Base-by-base conservation (phyloP, 1,140 invertebrate species). In the Manduca sexta region DNA sequence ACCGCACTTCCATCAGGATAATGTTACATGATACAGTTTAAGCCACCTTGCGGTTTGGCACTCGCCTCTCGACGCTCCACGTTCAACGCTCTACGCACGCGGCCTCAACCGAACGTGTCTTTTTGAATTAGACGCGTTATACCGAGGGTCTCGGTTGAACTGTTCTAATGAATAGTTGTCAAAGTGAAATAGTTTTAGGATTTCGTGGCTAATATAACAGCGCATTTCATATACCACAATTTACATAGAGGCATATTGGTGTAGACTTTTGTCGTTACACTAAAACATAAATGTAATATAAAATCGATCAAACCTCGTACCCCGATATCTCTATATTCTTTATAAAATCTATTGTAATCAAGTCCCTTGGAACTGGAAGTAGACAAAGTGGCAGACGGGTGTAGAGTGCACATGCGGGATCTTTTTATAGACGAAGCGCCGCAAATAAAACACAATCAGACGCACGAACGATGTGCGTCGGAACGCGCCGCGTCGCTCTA, bases 361-460 rank as follows among this genome's bases (percentile, higher is more conserved):
- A 17, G 10, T n/a, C 30, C 33, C 60, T 60, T 46, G 49, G 51
- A 58, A 54, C 48, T 52, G 49, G 46, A 52, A 44, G 56, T 62
- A 73, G 65, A 73, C 69, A 49, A 50, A 47, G 53, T 52, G 66
- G 66, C 65, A 76, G 73, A 76, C 69, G 60, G 52, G 56, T 53
- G 60, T 16, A 12, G 40, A 42, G 38, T 34, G 49, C 45, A 43
- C 57, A 61, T 57, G 56, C 62, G 56, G 50, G 55, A 54, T 74
- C 72, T 80, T 80, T 70, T 74, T 75, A 77, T 80, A 80, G 76
- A 56, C n/a, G 40, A 42, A 58, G 62, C 61, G 58, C 61, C 56
- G 55, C 59, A 61, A 69, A 74, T 62, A 71, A 65, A 69, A 68
- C 52, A 45, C 50, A 59, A 55, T 55, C 56, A 61, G 65, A 66